Evolutionary conservation across 2,113 vertebrate species (phyloP).

Genomic region (Gallinago media): DNA sequence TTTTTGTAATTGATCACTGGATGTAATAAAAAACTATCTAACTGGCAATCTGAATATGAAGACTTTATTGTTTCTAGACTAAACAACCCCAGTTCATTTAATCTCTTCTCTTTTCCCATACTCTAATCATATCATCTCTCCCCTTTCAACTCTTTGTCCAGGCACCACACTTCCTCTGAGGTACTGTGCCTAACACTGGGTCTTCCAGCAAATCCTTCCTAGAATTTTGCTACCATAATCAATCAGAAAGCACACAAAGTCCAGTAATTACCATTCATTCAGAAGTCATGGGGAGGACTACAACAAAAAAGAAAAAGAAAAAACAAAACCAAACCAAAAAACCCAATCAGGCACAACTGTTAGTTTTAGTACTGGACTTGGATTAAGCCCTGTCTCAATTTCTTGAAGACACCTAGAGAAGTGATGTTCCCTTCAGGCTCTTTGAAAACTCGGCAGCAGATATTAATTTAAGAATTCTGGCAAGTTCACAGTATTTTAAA

Average conservation of each 20-base stretch:
- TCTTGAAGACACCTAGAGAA: background rate
- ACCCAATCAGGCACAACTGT: accelerated
- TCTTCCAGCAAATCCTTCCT: background rate
- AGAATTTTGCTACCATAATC: background rate
- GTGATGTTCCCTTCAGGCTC: background rate
- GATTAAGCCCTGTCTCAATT: background rate
- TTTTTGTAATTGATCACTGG: background rate
- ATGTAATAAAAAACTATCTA: background rate
- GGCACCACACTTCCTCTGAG: background rate
- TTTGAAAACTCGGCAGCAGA: background rate
- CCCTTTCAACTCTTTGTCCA: background rate
- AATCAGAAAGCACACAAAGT: background rate
- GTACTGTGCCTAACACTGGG: background rate
- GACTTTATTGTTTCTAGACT: background rate
- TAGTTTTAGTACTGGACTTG: background rate
- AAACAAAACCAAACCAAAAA: background rate
- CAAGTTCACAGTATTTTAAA: background rate
- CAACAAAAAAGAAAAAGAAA: background rate
- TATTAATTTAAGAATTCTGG: background rate
- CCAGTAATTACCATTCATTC: background rate
- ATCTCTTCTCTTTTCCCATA: background rate
- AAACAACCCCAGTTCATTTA: background rate
- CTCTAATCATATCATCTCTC: background rate
- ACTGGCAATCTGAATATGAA: background rate
- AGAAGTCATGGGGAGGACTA: background rate